Conservation (phyloP, 2,888 invertebrate species). For the Rhamnusium bicolor region DNA sequence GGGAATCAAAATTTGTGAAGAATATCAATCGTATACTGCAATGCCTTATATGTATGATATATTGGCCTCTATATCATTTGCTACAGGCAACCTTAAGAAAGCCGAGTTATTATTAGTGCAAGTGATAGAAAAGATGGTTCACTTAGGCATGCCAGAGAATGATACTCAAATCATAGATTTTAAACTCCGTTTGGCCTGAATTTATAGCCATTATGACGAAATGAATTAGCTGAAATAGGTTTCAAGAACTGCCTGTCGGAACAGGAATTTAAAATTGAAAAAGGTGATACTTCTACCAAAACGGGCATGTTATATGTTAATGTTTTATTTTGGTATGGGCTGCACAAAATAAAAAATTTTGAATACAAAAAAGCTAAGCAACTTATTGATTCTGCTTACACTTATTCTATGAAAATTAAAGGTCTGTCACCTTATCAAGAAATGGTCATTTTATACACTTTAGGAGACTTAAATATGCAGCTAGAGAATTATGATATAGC, state of each 20-base stretch:
- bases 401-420: slow-evolving; percentile 67
- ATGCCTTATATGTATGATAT: slow-evolving; percentile 70
- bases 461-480: slow-evolving; percentile 67
- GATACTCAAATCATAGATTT: slow-evolving; percentile 69
- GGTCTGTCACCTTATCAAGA: slow-evolving; percentile 69
- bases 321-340: slow-evolving; percentile 71
- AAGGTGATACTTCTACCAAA: slow-evolving; percentile 67
- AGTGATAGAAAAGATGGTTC: slow-evolving; percentile 69
- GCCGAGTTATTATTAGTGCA: slow-evolving; percentile 68
- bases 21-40: slow-evolving; percentile 66
- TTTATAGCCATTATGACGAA: slow-evolving; percentile 68
- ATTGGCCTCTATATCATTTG: slow-evolving; percentile 68
- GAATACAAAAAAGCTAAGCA: slow-evolving; percentile 65
- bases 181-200: slow-evolving; percentile 69
- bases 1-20: slow-evolving; percentile 69
- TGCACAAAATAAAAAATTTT: slow-evolving; percentile 66
- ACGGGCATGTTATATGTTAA: slow-evolving; percentile 70
- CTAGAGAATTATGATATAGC: slow-evolving; percentile 68
- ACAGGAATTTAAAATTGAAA: slow-evolving; percentile 67
- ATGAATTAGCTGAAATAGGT: slow-evolving; percentile 69
- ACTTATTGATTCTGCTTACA: slow-evolving; percentile 67
- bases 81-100: slow-evolving; percentile 67
- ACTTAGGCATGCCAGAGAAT: slow-evolving; percentile 62
- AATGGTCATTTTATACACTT: slow-evolving; percentile 71
- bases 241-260: slow-evolving; percentile 68